Base-by-base conservation (phyloP, 2,113 vertebrate species). In the Isurus oxyrinchus region DNA sequence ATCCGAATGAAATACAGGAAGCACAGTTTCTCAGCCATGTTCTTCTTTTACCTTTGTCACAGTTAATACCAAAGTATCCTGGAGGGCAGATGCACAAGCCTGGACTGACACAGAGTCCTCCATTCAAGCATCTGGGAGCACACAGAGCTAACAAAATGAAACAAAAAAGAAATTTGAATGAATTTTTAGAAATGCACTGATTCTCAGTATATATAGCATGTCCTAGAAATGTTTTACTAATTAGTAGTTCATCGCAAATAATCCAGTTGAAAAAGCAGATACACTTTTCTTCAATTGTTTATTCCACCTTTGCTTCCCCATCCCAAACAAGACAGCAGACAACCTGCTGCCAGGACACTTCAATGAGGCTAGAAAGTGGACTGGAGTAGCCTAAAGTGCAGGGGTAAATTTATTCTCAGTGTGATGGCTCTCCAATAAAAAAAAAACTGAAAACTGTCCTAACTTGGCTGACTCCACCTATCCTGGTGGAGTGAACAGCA, bases 71-170 rank as follows among this genome's bases (percentile, higher is more conserved):
- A 0, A 98, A 98, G 97, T 99, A 99, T 0, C 98, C 98, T 0
- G 98, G 98, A 25, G 99, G 98, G 96, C 99, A 99, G 97, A 99
- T 98, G 97, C 99, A 99, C 97, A 99, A 97, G 8, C 98, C 98
- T 0, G 98, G 98, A 49, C 98, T 99, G 79, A 99, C 98, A 96
- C 99, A 99, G 96, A 99, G 97, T 5, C 99, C 98, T 0, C 98
- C 98, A 0, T 99, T 99, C 97, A 98, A 98, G 96, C 99, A 99
- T 96, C 97, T 97, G 63, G 98, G 98, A 44, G 97, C 97, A 96
- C 98, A 99, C 13, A 99, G 97, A 0, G 98, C 98, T 99, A 67
- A 49, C 44, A 90, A 63, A 44, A 72, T 31, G 67, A 95, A 95
- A 40, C 16, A 53, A 67, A 49, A 31, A 14, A 11, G 44, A 44